phyloP scores from a whole-genome alignment of 2,113 vertebrate genomes.

The Osmerus mordax region DNA sequence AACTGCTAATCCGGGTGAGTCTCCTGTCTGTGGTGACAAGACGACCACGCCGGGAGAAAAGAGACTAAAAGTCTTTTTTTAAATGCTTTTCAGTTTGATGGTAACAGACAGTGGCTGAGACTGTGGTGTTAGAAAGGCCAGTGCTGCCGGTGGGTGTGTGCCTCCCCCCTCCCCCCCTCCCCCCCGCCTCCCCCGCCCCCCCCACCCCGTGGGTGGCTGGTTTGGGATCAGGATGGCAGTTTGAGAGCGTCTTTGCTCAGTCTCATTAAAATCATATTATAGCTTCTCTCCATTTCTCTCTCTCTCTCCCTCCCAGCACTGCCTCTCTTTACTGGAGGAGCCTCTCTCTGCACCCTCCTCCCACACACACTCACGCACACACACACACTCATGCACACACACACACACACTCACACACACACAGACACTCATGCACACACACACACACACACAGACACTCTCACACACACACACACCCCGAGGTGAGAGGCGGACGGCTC shows the following conservation, averaged over 20 bases:
- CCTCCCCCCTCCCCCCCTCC: neutral
- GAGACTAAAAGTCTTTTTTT: constrained; percentile 18
- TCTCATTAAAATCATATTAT: constrained; percentile 63
- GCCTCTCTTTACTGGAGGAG: neutral
- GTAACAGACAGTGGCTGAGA: constrained; percentile 17
- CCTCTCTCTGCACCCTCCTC: neutral
- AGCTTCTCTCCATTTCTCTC: constrained; percentile 29
- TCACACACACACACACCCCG: neutral
- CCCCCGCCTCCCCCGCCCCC: too few relatives aligned
- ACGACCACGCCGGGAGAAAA: constrained; percentile 36
- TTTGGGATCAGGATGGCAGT: constrained; percentile 35
- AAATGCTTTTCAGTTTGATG: constrained; percentile 27
- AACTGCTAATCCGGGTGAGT: constrained; percentile 22
- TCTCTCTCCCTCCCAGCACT: constrained; percentile 3
- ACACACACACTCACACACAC: neutral
- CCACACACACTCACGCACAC: neutral
- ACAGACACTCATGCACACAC: neutral
- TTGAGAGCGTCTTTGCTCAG: constrained; percentile 28
- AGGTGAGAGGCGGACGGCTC: constrained; percentile 24
- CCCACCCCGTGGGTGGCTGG: constrained; percentile 47
- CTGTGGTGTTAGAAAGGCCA: constrained; percentile 26
- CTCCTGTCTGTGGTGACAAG: constrained; percentile 23
- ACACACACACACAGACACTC: neutral
- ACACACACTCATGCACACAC: neutral
- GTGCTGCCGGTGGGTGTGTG: neutral